Percentiles rank a stretch among this genome's conserved stretches.
Conservation (phyloP, 2,797 vertebrate species). For the Myotis daubentonii region DNA sequence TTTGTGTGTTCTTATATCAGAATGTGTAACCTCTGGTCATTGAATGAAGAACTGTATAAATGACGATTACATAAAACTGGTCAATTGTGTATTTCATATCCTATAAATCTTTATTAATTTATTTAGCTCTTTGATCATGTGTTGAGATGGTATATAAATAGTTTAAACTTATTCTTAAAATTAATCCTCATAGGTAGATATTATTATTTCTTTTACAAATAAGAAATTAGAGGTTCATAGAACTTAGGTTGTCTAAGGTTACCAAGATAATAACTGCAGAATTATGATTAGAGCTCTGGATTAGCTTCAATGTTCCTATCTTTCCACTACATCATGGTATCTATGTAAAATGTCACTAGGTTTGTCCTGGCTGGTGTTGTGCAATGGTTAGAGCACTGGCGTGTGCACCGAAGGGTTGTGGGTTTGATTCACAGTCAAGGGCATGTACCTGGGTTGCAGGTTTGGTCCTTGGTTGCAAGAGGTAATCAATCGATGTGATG, state of each 20-base stretch:
- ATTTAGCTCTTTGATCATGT: not conserved
- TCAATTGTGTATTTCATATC: constrained; percentile 4
- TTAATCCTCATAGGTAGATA: not conserved
- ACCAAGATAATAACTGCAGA: not conserved
- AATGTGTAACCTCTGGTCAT: not conserved
- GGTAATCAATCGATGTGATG: no score
- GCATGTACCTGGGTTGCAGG: no score
- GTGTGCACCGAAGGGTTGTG: no score
- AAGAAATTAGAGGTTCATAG: constrained; percentile 23
- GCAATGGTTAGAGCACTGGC: no score
- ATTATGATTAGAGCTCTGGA: not conserved
- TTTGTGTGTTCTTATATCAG: not conserved
- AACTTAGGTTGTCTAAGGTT: not conserved
- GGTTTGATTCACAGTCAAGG: no score
- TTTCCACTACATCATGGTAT: not conserved
- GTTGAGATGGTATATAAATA: not conserved
- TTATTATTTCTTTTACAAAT: constrained; percentile 14
- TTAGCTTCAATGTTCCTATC: not conserved
- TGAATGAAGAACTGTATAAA: not conserved
- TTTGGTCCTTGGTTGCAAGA: no score
- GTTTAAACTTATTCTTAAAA: constrained; percentile 39
- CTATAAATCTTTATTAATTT: not conserved
- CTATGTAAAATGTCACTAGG: not conserved
- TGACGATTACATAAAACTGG: not conserved
- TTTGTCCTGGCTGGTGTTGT: not conserved